Base-by-base conservation (phyloP, 2,888 invertebrate species). In the Noctua fimbriata region DNA sequence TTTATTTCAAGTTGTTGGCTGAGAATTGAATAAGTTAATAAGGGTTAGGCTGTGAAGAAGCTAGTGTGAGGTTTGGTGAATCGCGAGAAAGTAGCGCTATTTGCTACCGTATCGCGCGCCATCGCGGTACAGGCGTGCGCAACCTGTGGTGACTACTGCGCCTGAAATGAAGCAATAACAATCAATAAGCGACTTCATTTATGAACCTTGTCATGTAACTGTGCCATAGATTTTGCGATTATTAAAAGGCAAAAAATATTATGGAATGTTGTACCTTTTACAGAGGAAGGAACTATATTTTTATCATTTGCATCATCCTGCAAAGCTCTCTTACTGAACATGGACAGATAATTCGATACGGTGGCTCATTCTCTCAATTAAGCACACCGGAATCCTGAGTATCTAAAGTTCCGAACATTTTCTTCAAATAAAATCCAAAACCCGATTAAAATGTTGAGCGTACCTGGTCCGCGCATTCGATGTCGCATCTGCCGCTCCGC, bases 41-140 rank as follows among this genome's bases (percentile, higher is more conserved):
- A 71, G 73, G 69, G 36, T 76, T 73, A 41, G 69, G 73, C 32
- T 89, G 87, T 88, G 89, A 90, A 90, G 90, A 92, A 92, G 92
- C 91, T 94, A 94, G 96, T 96, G 96, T 95, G 95, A 95, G 95
- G 95, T 95, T 94, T 94, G 92, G 93, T 95, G 94, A 94, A 94
- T 95, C 93, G 95, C 95, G 94, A 94, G 94, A 95, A 96, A 96
- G 96, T 95, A 94, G 95, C 94, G 94, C 95, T 96, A 96, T 96
- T 96, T 96, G 96, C 96, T 96, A 95, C 95, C 94, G 95, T 96
- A 97, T 96, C 96, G 96, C 93, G 95, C 96, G 95, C 96, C 95
- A 96, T 96, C 96, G 93, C 92, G 77, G 74, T 84, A 6, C 94
- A 94, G 95, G 86, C 91, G 89, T 89, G 74, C 52, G 52, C 85